Percentiles rank a stretch among this genome's conserved stretches.
Conservation (phyloP, 2,113 vertebrate species). For the Tragelaphus strepsiceros region DNA sequence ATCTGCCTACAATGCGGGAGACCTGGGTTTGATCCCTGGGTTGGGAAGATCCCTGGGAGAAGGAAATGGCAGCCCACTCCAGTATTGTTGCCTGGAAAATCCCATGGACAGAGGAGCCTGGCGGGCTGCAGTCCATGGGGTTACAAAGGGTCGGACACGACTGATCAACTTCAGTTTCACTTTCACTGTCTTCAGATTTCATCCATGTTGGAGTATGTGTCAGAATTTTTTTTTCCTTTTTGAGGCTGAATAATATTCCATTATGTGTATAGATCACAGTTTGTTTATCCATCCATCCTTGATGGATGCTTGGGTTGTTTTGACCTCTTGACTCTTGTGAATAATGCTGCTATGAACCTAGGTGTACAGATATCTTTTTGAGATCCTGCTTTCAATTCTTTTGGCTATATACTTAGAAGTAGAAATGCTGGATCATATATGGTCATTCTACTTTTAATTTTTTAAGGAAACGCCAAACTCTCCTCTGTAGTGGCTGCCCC, state of each 20-base stretch:
- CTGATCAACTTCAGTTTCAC: too few species aligned
- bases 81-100: too few species aligned
- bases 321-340: neutral
- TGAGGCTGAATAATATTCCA: neutral
- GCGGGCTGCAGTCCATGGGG: too few species aligned
- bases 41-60: too few species aligned
- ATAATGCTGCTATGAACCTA: neutral
- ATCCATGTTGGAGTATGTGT: neutral
- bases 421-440: neutral
- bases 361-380: neutral
- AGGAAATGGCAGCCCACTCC: too few species aligned
- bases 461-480: neutral
- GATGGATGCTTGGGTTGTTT: neutral
- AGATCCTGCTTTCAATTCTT: neutral
- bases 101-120: too few species aligned
- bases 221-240: neutral
- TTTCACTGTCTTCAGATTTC: neutral
- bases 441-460: neutral
- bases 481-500: neutral
- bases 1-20: too few species aligned
- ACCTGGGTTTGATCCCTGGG: too few species aligned
- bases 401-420: neutral
- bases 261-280: neutral
- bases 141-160: rapidly evolving
- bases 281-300: neutral